Evolutionary conservation across 2,113 vertebrate species (phyloP), one percentile per base, ranked within the genome.

Genomic region (Aptenodytes forsteri): DNA sequence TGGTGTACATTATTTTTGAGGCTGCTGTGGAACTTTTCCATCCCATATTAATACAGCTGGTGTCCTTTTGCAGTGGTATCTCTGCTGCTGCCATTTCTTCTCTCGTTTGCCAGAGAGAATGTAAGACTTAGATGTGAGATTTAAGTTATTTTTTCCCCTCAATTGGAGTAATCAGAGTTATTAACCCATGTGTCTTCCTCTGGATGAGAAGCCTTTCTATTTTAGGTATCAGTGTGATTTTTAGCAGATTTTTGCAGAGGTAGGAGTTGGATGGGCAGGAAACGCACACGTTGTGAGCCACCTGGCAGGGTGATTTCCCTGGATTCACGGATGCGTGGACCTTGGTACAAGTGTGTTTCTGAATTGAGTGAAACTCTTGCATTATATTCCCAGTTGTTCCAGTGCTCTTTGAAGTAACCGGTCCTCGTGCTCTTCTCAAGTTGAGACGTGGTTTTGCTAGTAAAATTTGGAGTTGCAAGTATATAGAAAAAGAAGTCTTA

Each of bases 251-350:
- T 69, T 72, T 47, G 36, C 56, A 64, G 85, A 58, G 67, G 21
- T 34, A 29, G 59, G 84, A 61, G 36, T 18, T 62, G 47, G 26
- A 27, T 55, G 7, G 17, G 49, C 56, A 77, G 87, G 23, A 71
- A 22, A 10, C 0, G 6, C 3, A 8, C 1, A 0, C 0, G 2
- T 29, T 38, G 17, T 16, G 72, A 90, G 40, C 30, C 20, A 15
- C 22, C 30, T 6, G 34, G 12, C 1, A 0, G 61, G 47, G 18
- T 30, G 30, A 9, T 61, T 38, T 56, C 71, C 49, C 15, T 7
- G 36, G 12, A 25, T 16, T 58, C 59, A 46, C 30, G 22, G 23
- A 5, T 6, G 0, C 2, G 0, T 38, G 2, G 4, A 10, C 32
- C 40, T 44, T 72, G 32, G 9, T 6, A 14, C 34, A 46, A 44